Base-by-base conservation (phyloP, 2,797 vertebrate genomes). In the Pseudochaenichthys georgianus region DNA sequence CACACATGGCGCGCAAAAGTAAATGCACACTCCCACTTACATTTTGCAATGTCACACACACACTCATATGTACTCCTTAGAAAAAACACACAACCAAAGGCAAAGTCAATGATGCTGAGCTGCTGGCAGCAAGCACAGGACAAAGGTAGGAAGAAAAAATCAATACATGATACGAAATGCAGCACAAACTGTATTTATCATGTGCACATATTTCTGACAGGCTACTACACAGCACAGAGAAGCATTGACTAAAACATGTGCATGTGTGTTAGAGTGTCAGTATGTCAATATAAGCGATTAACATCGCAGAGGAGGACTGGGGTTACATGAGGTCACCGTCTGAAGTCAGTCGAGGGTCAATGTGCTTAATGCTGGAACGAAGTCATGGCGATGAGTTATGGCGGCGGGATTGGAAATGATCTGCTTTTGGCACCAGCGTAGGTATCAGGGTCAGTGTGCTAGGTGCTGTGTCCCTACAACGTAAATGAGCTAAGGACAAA, bases 241-340 rank as follows among this genome's bases (percentile, higher is more conserved):
- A 71, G 73, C 69, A 86, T 75, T 54, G 82, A 82, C 76, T 54
- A 64, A 69, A 74, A 63, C 73, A 80, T 79, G 66, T 83, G 66
- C 75, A 77, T 75, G 52, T 47, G 41, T 70, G 64, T 73, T 82
- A 12, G 52, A 48, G 59, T 12, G 76, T 78, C 59, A 68, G 64
- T 10, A 55, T 2, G 15, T 90, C 83, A 70, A 85, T 83, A 86
- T 9, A 23, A 73, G 31, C 47, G 74, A 80, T 87, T 82, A 82
- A 63, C 70, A 48, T 76, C 4, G 42, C 28, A 31, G 48, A 71
- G 73, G 53, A 83, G 9, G 69, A 21, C 48, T 9, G 48, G 87
- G 84, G 82, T 81, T 52, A 79, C 45, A 38, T 15, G 51, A 81
- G 85, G 88, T 82, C 78, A 84, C 48, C 1, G 63, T 60, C 78